Conservation (phyloP, 2,888 invertebrate species). For the Aplocera efformata region DNA sequence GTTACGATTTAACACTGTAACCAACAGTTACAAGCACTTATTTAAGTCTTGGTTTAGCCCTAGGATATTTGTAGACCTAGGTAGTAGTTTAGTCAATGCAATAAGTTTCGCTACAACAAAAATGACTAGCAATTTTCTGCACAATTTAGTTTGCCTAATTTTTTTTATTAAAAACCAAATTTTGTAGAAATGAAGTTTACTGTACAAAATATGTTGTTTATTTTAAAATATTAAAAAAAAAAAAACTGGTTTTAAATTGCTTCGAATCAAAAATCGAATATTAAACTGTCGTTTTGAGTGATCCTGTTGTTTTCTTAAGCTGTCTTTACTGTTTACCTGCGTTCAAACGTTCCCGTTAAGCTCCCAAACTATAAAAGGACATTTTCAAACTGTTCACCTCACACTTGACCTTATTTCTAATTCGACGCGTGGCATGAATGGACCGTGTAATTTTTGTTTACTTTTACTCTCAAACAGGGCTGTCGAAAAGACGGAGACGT, state of each 20-base stretch:
- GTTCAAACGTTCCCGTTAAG: slow-evolving; percentile 23
- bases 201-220: too few relatives aligned
- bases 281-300: neutral
- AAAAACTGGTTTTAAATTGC: too few relatives aligned
- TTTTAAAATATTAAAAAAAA: too few relatives aligned
- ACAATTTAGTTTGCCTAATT: too few relatives aligned
- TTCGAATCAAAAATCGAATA: too few relatives aligned
- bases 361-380: slow-evolving; percentile 37
- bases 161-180: too few relatives aligned
- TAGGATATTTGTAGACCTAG: slow-evolving; percentile 27
- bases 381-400: slow-evolving; percentile 33
- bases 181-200: too few relatives aligned
- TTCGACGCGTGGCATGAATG: slow-evolving; percentile 67
- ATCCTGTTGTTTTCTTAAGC: slow-evolving; percentile 1
- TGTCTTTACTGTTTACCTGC: slow-evolving; percentile 26
- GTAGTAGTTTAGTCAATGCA: too few relatives aligned
- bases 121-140: too few relatives aligned
- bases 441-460: slow-evolving; percentile 73
- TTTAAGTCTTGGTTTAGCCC: slow-evolving; percentile 30
- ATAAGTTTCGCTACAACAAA: too few relatives aligned
- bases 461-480: slow-evolving; percentile 51
- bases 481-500: slow-evolving; percentile 4
- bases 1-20: slow-evolving; percentile 50
- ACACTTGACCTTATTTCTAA: slow-evolving; percentile 41
- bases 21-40: slow-evolving; percentile 44